These are phyloP conservation scores for Antrozous pallidus DNA, from an alignment of 2,797 vertebrate species.

Conservation along the genomic window DNA sequence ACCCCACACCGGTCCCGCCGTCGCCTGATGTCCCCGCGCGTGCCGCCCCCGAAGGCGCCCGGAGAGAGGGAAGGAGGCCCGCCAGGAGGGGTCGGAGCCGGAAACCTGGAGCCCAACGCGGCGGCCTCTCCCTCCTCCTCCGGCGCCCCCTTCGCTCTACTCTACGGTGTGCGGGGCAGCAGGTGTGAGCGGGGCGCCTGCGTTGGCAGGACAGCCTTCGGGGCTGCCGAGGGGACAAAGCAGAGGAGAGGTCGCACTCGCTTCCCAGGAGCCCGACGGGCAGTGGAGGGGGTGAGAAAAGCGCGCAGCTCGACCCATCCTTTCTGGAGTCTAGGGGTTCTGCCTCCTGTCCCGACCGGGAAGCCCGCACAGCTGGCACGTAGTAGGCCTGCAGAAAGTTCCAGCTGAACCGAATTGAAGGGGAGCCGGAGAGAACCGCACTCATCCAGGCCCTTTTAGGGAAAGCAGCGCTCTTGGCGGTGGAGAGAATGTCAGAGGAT, in stretches of 20 bases:
- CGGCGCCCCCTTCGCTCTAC: not conserved
- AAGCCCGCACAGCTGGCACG: not conserved
- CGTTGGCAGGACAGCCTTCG: not conserved
- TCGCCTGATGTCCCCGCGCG: not conserved
- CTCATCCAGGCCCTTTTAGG: not conserved
- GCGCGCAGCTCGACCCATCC: not conserved
- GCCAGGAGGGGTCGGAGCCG: not conserved
- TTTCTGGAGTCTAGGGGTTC: not conserved
- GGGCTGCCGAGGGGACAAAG: slow-evolving; percentile 31
- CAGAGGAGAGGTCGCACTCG: not conserved
- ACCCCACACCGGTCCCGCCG: no score
- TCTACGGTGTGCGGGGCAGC: not conserved
- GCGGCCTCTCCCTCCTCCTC: not conserved
- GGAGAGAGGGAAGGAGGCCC: not conserved
- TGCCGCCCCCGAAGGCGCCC: not conserved
- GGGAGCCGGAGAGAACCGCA: not conserved
- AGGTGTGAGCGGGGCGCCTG: slow-evolving; percentile 37
- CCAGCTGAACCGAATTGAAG: not conserved
- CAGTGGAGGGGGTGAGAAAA: not conserved
- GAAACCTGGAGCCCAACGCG: not conserved
- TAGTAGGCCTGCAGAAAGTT: not conserved
- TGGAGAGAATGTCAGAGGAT: not conserved
- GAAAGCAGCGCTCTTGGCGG: not conserved
- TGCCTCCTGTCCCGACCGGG: not conserved
- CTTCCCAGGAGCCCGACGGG: not conserved